Conservation (phyloP, 2,888 invertebrate genomes). For the Xiphydria camelus region DNA sequence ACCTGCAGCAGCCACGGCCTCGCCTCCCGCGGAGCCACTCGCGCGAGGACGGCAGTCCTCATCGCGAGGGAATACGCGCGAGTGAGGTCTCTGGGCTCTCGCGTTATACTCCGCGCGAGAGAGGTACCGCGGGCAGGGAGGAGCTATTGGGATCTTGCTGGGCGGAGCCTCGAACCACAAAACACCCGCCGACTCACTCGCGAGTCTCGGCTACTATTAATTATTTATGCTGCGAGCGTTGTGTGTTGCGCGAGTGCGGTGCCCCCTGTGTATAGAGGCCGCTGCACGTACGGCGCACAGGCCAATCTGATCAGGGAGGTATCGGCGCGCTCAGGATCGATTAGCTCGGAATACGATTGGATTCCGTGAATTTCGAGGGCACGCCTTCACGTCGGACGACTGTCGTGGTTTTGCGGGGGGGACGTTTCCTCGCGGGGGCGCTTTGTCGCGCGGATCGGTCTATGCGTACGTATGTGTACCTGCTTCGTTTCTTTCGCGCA, state of each 20-base stretch:
- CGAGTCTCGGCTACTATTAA: conserved; percentile 54
- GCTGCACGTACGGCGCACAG: background rate
- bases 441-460: conserved; percentile 14
- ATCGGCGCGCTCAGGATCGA: conserved; percentile 54
- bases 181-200: conserved; percentile 48
- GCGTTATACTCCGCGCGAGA: too few relatives aligned
- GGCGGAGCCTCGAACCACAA: conserved; percentile 55
- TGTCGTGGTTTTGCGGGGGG: too few relatives aligned
- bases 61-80: too few relatives aligned
- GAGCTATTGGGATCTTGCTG: conserved; percentile 52
- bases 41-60: too few relatives aligned
- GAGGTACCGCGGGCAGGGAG: conserved; percentile 48
- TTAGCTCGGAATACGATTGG: conserved; percentile 55
- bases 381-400: too few relatives aligned
- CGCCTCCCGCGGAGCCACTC: too few relatives aligned
- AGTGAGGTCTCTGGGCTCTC: too few relatives aligned
- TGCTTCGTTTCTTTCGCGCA: conserved; percentile 20
- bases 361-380: conserved; percentile 49
- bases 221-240: conserved; percentile 55
- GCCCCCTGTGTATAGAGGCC: background rate
- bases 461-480: conserved; percentile 7
- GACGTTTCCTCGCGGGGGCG: too few relatives aligned
- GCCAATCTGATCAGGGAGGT: too few relatives aligned
- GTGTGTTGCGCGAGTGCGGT: conserved; percentile 9
- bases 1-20: too few relatives aligned